A percentile compares a stretch with the other conserved stretches of the same genome.
Evolutionary conservation across 2,888 invertebrate species (phyloP).

Genomic region (Drosophila ezoana): DNA sequence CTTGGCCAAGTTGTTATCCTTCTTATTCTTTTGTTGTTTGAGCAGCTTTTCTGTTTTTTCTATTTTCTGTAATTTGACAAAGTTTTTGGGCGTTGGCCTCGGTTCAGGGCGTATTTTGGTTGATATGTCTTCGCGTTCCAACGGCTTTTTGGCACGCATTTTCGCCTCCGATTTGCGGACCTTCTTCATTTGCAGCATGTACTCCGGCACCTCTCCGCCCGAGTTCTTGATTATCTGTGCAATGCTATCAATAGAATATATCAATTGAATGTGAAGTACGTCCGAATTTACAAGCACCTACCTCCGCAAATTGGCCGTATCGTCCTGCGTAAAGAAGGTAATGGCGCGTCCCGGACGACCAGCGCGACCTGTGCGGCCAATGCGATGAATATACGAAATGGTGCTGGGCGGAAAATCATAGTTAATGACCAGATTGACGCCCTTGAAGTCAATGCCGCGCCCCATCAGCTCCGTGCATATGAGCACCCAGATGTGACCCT

Average conservation of each 20-base stretch:
- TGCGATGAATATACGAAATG: constrained; percentile 95
- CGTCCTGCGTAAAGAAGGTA: constrained; percentile 97
- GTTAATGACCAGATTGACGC: constrained; percentile 97
- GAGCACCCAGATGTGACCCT: constrained; percentile 97
- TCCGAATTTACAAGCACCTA: constrained; percentile 77
- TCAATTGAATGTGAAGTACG: not conserved
- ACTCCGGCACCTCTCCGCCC: constrained; percentile 96
- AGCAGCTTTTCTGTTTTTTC: constrained; percentile 32
- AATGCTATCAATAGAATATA: constrained; percentile 87
- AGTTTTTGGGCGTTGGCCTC: constrained; percentile 33
- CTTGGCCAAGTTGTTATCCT: not conserved
- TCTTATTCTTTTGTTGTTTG: constrained; percentile 11
- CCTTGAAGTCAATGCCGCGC: constrained; percentile 98
- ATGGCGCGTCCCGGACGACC: constrained; percentile 95
- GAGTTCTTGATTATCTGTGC: constrained; percentile 95
- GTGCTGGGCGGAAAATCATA: constrained; percentile 97
- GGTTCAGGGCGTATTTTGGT: constrained; percentile 83
- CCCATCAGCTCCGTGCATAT: constrained; percentile 99
- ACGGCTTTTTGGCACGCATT: constrained; percentile 87
- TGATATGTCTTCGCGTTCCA: constrained; percentile 88
- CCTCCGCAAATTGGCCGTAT: constrained; percentile 94
- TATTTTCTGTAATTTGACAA: constrained; percentile 33
- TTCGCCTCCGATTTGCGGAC: constrained; percentile 88
- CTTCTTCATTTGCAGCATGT: constrained; percentile 92
- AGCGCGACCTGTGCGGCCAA: constrained; percentile 96